Base-by-base conservation (phyloP, 2,797 vertebrate genomes). In the Dermochelys coriacea region DNA sequence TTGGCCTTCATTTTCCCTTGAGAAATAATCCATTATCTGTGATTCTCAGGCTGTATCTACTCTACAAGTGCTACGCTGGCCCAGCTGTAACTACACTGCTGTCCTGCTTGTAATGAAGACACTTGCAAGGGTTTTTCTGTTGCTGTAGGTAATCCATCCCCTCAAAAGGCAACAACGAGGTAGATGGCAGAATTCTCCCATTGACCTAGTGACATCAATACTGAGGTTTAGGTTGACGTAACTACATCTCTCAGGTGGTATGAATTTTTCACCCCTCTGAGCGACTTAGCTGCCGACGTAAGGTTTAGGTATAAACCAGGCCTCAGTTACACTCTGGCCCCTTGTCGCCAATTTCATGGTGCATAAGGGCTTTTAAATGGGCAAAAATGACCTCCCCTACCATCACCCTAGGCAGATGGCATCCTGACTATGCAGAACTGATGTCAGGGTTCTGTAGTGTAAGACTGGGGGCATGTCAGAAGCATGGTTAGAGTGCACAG, bases 391-490 rank as follows among this genome's bases (percentile, higher is more conserved):
- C 50, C 5, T 23, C 23, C 0, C 16, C 16, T 14, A 64, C 27
- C 41, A 50, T 45, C 41, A 27, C 19, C 12, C 41, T 41, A 7
- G 23, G 41, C 80, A 57, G 2, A 47, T 86, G 11, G 12, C 29
- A 71, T 29, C 80, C 15, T 37, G 81, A n/a, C 34, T 52, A n/a
- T 8, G 27, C 80, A 47, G 68, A 92, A 11, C 37, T 86, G 0
- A 2, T 77, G 77, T 52, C 91, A 31, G 74, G 12, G 71, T 74
- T 45, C 71, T 74, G 27, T 41, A 27, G 68, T 19, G 41, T 45
- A 82, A 79, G 74, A 0, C 0, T 41, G 11, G 68, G 8, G 4
- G 0, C 1, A 3, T 71, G 31, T 19, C 52, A 86, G 8, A 61
- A 92, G 61, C 29, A 31, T 12, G 49, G 18, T 29, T 45, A 41